Conservation (phyloP, 2,113 vertebrate species). For the Tringa solitaria region DNA sequence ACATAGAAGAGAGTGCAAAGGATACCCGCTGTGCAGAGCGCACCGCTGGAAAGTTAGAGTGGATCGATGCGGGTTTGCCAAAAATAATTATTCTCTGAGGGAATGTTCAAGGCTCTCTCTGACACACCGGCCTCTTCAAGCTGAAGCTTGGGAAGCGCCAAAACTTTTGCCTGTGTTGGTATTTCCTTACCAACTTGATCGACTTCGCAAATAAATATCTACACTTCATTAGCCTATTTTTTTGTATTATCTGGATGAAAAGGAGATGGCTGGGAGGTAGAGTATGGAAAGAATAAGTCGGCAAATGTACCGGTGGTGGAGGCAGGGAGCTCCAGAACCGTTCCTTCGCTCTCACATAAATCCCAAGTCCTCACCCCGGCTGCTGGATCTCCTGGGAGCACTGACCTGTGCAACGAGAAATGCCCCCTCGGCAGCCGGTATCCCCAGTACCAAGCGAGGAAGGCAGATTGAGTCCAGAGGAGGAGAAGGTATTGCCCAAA, state of each 20-base stretch:
- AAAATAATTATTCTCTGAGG: slow-evolving; percentile 85
- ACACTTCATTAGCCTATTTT: neutral
- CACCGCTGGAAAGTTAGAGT: slow-evolving; percentile 66
- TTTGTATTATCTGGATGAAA: neutral
- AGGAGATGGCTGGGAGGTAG: neutral
- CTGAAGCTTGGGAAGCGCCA: slow-evolving; percentile 51
- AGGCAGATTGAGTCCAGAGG: fast-evolving
- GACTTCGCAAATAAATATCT: neutral
- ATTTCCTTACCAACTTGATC: neutral
- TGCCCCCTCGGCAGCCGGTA: fast-evolving
- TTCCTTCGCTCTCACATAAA: neutral
- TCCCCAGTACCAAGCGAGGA: neutral
- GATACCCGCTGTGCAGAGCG: neutral
- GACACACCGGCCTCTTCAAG: slow-evolving; percentile 70
- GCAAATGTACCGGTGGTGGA: neutral
- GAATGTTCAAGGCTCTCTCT: slow-evolving; percentile 72
- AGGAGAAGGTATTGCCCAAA: neutral
- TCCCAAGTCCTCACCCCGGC: neutral
- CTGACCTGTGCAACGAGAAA: too few species aligned
- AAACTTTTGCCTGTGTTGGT: neutral
- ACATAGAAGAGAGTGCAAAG: slow-evolving; percentile 72
- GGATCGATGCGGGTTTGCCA: slow-evolving; percentile 84
- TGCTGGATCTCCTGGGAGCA: too few species aligned
- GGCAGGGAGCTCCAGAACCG: neutral
- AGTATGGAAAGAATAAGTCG: neutral